Conservation (phyloP, 2,888 invertebrate species). For the Drosophila fulvimacula region DNA sequence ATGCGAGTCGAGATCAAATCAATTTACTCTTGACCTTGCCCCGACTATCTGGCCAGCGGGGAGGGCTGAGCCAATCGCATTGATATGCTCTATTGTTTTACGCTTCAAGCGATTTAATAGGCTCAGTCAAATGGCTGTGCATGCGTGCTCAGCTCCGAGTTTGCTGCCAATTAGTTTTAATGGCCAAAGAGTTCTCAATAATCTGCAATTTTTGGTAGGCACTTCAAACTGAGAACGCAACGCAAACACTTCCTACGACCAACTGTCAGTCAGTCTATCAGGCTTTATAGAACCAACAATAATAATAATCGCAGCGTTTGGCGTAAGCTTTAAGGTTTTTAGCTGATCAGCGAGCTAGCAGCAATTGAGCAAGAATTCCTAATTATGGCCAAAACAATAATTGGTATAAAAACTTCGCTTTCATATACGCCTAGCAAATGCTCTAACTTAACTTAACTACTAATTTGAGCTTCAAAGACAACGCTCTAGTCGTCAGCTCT, state of each 20-base stretch:
- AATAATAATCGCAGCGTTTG: slow-evolving; percentile 1
- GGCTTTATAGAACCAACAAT: slow-evolving; percentile 16
- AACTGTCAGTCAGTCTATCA: background rate
- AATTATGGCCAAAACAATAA: slow-evolving; percentile 19
- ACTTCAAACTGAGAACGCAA: slow-evolving; percentile 23
- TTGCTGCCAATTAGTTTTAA: slow-evolving; percentile 67
- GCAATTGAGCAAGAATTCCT: slow-evolving; percentile 17
- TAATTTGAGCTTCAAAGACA: background rate
- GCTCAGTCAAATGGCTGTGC: slow-evolving; percentile 26
- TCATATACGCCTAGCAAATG: slow-evolving; percentile 6
- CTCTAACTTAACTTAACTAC: background rate
- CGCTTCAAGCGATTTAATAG: slow-evolving; percentile 13
- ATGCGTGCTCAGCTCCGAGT: slow-evolving; percentile 18
- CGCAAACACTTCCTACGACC: slow-evolving; percentile 40
- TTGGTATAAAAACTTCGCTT: background rate
- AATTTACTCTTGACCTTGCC: slow-evolving; percentile 68
- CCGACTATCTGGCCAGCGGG: background rate
- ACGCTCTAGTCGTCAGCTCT: background rate
- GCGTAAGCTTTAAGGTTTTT: slow-evolving; percentile 1
- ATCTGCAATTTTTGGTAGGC: slow-evolving; percentile 39
- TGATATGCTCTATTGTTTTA: slow-evolving; percentile 27
- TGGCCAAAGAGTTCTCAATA: slow-evolving; percentile 49
- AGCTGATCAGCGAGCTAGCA: slow-evolving; percentile 1
- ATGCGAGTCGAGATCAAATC: slow-evolving; percentile 29
- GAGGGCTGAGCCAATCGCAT: slow-evolving; percentile 2